Base-by-base conservation (phyloP, 2,113 vertebrate genomes). In the Artemisiospiza belli region DNA sequence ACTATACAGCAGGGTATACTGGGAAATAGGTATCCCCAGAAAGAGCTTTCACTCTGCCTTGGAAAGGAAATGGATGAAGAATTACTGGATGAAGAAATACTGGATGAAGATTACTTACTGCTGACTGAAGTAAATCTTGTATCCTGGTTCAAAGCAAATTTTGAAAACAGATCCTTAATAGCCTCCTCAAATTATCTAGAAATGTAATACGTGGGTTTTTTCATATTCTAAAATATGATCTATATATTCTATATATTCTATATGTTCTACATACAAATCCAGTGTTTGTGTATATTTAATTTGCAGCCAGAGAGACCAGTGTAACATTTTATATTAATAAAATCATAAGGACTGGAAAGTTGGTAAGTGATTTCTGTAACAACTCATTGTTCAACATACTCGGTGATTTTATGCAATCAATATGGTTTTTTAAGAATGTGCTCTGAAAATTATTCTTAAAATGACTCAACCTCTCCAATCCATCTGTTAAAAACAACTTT, bases 381-480 rank as follows among this genome's bases (percentile, higher is more conserved):
- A 92, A 79, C 18, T 57, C 4, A 69, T 49, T 88, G 6, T 74
- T 66, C 13, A 90, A 23, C 7, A 63, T 78, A 66, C 41, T 59
- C 1, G 14, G 21, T 70, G 63, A 83, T 72, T 94, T 90, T 78
- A 63, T 54, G 63, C 3, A 31, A 51, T 22, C 1, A 2, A 44
- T 68, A 37, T 12, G 19, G 3, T 17, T 69, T 76, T 83, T 83
- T 37, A 77, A 64, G 59, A 84, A 86, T 37, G 11, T 72, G 15
- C 23, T 83, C 61, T 58, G 23, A 93, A 97, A 83, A 89, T 61
- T 49, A 43, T 89, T 94, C 70, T 10, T 88, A 55, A 83, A 89
- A 63, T 93, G 25, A 92, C 37, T 92, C 41, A 67, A 2, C 6
- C 6, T 84, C n/a, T 90, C 58, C 52, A 80, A 37, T n/a, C 27